Conservation (phyloP, 2,113 vertebrate genomes). For the Microtus richardsoni region DNA sequence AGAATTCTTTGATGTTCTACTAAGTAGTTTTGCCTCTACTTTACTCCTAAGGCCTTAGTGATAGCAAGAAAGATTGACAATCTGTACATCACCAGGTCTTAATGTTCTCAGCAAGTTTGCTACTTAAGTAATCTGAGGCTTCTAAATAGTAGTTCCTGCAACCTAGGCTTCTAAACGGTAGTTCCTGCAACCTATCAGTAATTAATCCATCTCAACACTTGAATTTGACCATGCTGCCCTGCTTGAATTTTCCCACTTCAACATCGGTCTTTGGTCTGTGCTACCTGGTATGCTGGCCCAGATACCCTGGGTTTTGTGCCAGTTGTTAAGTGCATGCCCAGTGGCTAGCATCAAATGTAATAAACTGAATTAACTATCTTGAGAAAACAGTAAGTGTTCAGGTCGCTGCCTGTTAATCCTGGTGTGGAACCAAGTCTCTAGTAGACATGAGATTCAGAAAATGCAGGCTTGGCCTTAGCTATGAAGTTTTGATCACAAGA, state of each 20-base stretch:
- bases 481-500: neutral
- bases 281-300: neutral
- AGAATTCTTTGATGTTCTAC: neutral
- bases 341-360: neutral
- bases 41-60: neutral
- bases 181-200: neutral
- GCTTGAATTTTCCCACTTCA: constrained; percentile 3
- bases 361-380: neutral
- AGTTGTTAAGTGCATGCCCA: neutral
- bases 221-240: neutral
- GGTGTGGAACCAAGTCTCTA: neutral
- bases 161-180: neutral
- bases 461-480: neutral
- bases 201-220: neutral
- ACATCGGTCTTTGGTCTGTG: constrained; percentile 9
- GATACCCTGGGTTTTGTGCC: neutral
- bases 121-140: neutral
- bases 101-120: neutral
- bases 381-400: neutral
- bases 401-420: neutral
- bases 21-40: neutral
- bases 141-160: neutral
- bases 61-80: neutral
- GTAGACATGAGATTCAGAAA: neutral
- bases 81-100: neutral